Conservation (phyloP, 2,888 invertebrate genomes). For the Oscheius sp. region DNA sequence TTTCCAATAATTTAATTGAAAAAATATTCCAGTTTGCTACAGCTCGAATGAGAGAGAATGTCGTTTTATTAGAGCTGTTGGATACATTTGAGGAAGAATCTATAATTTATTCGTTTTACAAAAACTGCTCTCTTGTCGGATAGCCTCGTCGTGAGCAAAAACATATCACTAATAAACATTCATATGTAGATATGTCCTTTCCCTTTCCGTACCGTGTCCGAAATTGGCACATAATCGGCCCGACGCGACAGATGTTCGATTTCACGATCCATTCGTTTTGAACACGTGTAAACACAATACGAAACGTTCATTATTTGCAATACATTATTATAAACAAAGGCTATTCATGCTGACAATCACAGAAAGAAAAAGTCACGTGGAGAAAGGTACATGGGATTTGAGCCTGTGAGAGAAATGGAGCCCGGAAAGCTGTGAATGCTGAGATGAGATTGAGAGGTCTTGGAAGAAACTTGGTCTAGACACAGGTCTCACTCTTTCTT, state of each 20-base stretch:
- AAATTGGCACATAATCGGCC: not conserved
- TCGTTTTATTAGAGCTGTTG: constrained; percentile 10
- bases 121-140: constrained; percentile 20
- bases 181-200: not conserved
- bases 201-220: not conserved
- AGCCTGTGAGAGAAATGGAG: not conserved
- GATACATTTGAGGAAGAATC: constrained; percentile 19
- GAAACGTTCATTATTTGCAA: too few species aligned
- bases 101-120: constrained; percentile 23
- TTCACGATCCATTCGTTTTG: constrained; percentile 23
- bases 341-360: constrained; percentile 6
- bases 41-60: constrained; percentile 17
- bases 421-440: not conserved
- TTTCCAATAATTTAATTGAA: not conserved
- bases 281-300: constrained; percentile 22
- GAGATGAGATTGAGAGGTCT: not conserved
- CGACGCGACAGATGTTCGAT: constrained; percentile 23
- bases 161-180: too few species aligned
- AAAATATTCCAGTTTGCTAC: not conserved
- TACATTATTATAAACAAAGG: constrained; percentile 1
- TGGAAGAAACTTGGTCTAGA: constrained; percentile 39
- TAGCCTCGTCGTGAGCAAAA: not conserved
- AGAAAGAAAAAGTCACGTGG: constrained; percentile 12
- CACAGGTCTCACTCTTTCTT: constrained; percentile 67
- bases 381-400: not conserved